Evolutionary conservation across 2,888 invertebrate species (phyloP).

Genomic region (Aleiodes leptofemur): DNA sequence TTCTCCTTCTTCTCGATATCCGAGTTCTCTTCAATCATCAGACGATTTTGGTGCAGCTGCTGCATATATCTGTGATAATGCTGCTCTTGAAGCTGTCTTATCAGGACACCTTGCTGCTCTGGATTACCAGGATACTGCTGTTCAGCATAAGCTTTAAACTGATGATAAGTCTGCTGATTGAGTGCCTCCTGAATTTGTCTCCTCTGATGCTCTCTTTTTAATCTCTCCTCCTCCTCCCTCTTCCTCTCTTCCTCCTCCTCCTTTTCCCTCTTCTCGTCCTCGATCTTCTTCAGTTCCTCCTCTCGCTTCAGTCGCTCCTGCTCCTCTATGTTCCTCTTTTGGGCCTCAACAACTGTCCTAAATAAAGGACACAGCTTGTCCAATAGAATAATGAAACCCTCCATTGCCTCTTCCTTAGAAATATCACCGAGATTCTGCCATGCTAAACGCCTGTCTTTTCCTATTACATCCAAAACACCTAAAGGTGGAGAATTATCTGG

Average conservation of each 20-base stretch:
- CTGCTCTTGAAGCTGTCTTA: conserved; percentile 97
- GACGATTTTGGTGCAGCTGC: conserved; percentile 82
- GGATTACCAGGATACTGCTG: conserved; percentile 92
- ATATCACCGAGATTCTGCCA: conserved; percentile 95
- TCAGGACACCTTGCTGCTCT: conserved; percentile 94
- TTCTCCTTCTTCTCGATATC: conserved; percentile 65
- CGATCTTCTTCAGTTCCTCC: conserved; percentile 78
- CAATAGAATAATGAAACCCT: conserved; percentile 92
- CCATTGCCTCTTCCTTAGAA: conserved; percentile 91
- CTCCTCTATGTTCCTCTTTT: conserved; percentile 90
- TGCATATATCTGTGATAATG: conserved; percentile 99
- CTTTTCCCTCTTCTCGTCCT: conserved; percentile 79
- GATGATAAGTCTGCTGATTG: conserved; percentile 94
- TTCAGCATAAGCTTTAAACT: conserved; percentile 94
- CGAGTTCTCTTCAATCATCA: conserved; percentile 69
- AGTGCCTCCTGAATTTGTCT: conserved; percentile 96
- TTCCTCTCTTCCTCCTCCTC: conserved; percentile 71
- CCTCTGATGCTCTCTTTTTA: conserved; percentile 80
- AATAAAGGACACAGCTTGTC: conserved; percentile 93
- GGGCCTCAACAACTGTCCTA: conserved; percentile 92
- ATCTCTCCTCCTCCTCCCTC: conserved; percentile 81
- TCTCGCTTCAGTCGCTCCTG: conserved; percentile 81
- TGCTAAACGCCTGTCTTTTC: conserved; percentile 92
- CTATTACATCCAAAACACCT: conserved; percentile 96
- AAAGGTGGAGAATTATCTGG: conserved; percentile 85